A percentile compares a stretch with the other conserved stretches of the same genome.
Evolutionary conservation across 64 coral and sea anemone species (phyloP).

Genomic region (Orbicella faveolata): DNA sequence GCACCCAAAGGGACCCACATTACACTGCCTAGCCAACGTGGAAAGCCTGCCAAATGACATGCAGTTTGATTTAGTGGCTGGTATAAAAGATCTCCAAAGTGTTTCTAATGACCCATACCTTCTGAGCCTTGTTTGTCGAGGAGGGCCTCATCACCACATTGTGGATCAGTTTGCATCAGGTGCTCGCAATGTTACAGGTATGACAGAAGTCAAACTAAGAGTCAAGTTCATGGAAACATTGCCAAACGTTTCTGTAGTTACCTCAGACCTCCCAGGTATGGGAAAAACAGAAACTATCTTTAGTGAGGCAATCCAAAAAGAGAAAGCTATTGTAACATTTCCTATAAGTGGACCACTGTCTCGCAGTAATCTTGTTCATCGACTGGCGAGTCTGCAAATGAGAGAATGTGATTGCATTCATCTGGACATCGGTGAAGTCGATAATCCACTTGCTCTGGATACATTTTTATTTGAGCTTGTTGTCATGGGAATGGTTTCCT

Average conservation of each 20-base stretch:
- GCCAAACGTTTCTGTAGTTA: constrained; percentile 70
- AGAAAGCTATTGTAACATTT: constrained; percentile 52
- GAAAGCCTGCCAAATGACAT: constrained; percentile 85
- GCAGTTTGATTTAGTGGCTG: constrained; percentile 84
- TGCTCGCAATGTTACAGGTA: constrained; percentile 72
- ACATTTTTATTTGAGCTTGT: constrained; percentile 67
- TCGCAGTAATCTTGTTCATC: constrained; percentile 48
- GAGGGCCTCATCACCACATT: constrained; percentile 88
- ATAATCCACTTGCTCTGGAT: constrained; percentile 61
- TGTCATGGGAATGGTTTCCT: constrained; percentile 60
- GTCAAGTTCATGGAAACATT: constrained; percentile 38
- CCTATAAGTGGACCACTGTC: constrained; percentile 87
- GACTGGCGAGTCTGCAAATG: constrained; percentile 40
- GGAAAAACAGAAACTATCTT: constrained; percentile 87
- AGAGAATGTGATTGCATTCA: constrained; percentile 67
- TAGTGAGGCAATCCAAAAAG: constrained; percentile 46
- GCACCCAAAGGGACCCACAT: constrained; percentile 14
- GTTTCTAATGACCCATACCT: constrained; percentile 38
- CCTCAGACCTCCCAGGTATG: constrained; percentile 80
- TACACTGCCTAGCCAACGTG: constrained; percentile 93
- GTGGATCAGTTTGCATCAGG: constrained; percentile 76
- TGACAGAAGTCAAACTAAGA: constrained; percentile 67
- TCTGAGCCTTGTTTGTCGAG: constrained; percentile 82
- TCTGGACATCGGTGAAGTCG: constrained; percentile 76
- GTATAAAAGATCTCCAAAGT: constrained; percentile 31